phyloP scores from a whole-genome alignment of 2,113 vertebrate genomes.

The Sarotherodon lohbergeri region DNA sequence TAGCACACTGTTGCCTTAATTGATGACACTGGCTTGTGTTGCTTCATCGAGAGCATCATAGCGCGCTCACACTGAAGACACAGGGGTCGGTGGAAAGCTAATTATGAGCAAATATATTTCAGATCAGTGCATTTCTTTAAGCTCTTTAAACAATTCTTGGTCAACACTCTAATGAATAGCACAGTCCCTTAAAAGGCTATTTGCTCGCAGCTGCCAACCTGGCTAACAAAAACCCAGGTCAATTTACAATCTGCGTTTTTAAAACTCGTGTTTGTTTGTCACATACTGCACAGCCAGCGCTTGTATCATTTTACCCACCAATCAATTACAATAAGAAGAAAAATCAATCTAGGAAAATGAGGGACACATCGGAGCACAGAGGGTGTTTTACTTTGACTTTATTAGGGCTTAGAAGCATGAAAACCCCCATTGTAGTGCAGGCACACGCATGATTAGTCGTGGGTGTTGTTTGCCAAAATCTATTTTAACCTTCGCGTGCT shows the following conservation, averaged over 20 bases:
- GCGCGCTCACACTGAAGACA: background rate
- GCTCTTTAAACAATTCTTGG: background rate
- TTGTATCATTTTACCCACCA: background rate
- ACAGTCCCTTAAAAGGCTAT: background rate
- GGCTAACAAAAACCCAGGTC: background rate
- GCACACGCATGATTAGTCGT: background rate
- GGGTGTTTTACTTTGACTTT: constrained; percentile 9
- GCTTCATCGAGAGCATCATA: constrained; percentile 16
- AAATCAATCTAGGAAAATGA: constrained; percentile 28
- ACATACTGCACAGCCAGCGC: background rate
- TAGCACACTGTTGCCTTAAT: constrained; percentile 13
- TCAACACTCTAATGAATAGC: background rate
- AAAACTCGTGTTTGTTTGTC: background rate
- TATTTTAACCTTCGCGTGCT: background rate
- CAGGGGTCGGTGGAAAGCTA: background rate
- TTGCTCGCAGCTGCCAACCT: background rate
- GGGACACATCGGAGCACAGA: background rate
- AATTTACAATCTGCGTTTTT: background rate
- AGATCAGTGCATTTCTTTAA: background rate
- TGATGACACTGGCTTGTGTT: constrained; percentile 1
- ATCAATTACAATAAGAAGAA: constrained; percentile 23
- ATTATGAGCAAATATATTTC: constrained; percentile 14
- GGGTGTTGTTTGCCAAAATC: constrained; percentile 3
- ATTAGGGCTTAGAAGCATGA: background rate
- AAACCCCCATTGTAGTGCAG: background rate